Evolutionary conservation across 2,113 vertebrate species (phyloP).

Genomic region (Oriolus oriolus): DNA sequence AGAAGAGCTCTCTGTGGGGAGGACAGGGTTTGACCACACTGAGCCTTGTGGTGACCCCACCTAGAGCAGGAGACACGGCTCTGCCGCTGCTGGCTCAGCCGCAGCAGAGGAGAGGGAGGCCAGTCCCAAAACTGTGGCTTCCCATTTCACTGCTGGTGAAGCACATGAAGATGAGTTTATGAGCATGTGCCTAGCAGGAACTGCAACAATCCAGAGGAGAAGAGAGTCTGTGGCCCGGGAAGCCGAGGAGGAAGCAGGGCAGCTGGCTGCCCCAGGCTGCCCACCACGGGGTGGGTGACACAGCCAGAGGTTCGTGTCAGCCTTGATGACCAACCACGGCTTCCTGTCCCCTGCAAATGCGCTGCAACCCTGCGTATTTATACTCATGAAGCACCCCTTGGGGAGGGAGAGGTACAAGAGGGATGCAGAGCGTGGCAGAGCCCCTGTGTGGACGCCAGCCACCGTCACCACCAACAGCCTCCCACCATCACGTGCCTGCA

Average conservation of each 20-base stretch:
- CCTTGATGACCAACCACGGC: background rate
- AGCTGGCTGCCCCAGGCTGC: background rate
- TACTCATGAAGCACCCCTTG: accelerated
- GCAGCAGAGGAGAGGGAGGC: accelerated
- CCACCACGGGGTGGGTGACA: background rate
- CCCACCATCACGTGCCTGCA: no score
- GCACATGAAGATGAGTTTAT: background rate
- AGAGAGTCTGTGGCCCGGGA: accelerated
- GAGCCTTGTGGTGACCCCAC: background rate
- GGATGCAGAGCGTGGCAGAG: background rate
- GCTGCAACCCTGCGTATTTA: background rate
- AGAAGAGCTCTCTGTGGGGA: background rate
- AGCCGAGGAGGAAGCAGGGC: accelerated
- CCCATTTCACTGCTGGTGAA: background rate
- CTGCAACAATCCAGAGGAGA: background rate
- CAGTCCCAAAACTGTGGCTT: background rate
- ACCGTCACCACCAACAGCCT: background rate
- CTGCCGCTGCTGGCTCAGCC: background rate
- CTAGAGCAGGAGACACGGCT: background rate
- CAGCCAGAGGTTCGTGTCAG: background rate
- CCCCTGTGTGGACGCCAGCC: accelerated
- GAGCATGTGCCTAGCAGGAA: background rate
- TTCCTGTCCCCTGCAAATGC: accelerated
- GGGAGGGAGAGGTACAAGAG: background rate
- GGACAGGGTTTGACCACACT: background rate